Evolutionary conservation across 2,797 vertebrate genomes (phyloP).

Genomic region (Rhynchotus rufescens): DNA sequence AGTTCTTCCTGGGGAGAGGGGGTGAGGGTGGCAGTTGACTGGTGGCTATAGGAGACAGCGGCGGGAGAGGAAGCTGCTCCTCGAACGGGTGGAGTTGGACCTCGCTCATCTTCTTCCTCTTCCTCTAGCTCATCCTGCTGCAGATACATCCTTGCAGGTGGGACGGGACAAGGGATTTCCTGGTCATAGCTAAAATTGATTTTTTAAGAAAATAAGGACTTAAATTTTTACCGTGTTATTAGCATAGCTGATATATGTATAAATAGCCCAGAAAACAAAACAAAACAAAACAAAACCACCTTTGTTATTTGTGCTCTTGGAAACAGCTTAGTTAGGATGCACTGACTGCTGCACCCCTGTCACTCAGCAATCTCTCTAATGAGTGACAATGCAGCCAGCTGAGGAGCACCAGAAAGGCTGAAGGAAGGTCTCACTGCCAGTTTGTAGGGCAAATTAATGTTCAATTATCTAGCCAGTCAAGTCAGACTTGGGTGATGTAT

Average conservation of each 20-base stretch:
- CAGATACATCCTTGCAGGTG: slow-evolving; percentile 95
- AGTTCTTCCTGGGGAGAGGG: slow-evolving; percentile 97
- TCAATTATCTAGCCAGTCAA: not conserved
- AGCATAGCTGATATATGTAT: not conserved
- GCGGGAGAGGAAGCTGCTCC: slow-evolving; percentile 97
- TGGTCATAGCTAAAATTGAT: slow-evolving; percentile 89
- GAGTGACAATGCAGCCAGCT: not conserved
- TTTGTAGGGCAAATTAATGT: not conserved
- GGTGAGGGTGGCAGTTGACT: slow-evolving; percentile 97
- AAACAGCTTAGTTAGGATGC: not conserved
- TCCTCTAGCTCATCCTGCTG: slow-evolving; percentile 94
- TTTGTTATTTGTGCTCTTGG: not conserved
- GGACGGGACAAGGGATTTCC: slow-evolving; percentile 92
- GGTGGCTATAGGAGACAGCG: slow-evolving; percentile 96
- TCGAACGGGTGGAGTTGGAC: slow-evolving; percentile 93
- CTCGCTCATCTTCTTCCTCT: slow-evolving; percentile 93
- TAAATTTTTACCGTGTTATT: slow-evolving; percentile 5
- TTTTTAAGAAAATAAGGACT: slow-evolving; percentile 61
- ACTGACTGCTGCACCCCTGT: not conserved
- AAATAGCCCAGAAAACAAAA: not conserved
- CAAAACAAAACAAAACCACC: not conserved
- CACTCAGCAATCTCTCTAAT: not conserved
- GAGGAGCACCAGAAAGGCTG: not conserved
- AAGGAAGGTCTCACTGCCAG: not conserved
- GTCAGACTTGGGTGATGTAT: slow-evolving; percentile 54